These are phyloP conservation scores for Benitochromis conjunctus DNA, from an alignment of 2,113 vertebrate genomes.

Conservation along the genomic window DNA sequence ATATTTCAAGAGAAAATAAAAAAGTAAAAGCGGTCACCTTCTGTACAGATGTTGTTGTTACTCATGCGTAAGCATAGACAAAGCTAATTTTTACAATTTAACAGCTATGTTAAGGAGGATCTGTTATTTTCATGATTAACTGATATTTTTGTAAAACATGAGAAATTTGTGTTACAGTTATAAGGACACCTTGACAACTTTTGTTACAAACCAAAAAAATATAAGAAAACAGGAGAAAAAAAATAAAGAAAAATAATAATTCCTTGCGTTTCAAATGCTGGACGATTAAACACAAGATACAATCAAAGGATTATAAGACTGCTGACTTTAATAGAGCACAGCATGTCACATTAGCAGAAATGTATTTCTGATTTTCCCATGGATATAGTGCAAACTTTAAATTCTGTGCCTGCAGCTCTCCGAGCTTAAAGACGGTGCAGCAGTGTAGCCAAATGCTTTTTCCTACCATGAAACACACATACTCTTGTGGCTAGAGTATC, in stretches of 20 bases:
- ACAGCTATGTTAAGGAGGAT: not conserved
- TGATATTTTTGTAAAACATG: not conserved
- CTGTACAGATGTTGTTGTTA: not conserved
- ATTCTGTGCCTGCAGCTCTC: not conserved
- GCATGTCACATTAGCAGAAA: not conserved
- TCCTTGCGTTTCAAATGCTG: not conserved
- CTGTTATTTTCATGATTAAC: not conserved
- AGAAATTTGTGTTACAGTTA: not conserved
- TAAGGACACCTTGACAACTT: not conserved
- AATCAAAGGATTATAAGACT: no score
- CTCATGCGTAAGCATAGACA: not conserved
- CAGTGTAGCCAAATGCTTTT: not conserved
- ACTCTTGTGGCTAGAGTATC: not conserved
- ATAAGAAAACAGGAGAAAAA: not conserved
- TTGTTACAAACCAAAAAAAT: not conserved
- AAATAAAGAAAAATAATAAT: not conserved
- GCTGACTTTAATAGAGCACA: not conserved
- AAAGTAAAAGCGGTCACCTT: not conserved
- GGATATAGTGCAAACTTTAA: not conserved
- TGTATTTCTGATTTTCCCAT: not conserved
- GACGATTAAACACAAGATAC: not conserved
- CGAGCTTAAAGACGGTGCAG: not conserved
- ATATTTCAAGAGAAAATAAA: not conserved
- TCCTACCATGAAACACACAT: not conserved
- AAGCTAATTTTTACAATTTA: not conserved